phyloP scores from a whole-genome alignment of 2,113 vertebrate species.

The Phasianus colchicus region DNA sequence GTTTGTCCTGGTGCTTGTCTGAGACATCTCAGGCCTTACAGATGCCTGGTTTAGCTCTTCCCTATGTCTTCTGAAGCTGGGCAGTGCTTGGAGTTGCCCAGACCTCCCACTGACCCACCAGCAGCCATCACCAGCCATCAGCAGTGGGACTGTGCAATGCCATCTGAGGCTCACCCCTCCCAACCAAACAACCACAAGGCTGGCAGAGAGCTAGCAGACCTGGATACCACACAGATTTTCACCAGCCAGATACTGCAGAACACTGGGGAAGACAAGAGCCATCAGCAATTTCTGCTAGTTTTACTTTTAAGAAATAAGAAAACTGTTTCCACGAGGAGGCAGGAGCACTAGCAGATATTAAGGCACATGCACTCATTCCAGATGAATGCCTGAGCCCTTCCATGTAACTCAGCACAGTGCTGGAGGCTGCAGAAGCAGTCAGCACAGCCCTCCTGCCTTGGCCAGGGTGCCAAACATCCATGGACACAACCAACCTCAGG shows the following conservation, averaged over 20 bases:
- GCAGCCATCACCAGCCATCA: neutral
- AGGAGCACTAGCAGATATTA: neutral
- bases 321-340: neutral
- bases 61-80: neutral
- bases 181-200: neutral
- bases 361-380: fast-evolving
- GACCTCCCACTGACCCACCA: neutral
- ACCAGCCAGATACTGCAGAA: neutral
- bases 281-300: neutral
- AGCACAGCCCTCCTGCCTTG: fast-evolving
- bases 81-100: neutral
- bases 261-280: neutral
- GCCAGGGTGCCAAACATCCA: fast-evolving
- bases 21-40: neutral
- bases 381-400: neutral
- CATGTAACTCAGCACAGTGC: fast-evolving
- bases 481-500: fast-evolving
- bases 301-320: neutral
- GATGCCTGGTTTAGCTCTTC: neutral
- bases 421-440: neutral
- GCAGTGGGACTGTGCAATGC: fast-evolving
- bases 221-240: neutral
- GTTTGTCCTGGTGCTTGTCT: neutral
- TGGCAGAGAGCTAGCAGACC: neutral
- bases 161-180: neutral